phyloP scores from a whole-genome alignment of 2,888 invertebrate species.

The Drosophila testacea region DNA sequence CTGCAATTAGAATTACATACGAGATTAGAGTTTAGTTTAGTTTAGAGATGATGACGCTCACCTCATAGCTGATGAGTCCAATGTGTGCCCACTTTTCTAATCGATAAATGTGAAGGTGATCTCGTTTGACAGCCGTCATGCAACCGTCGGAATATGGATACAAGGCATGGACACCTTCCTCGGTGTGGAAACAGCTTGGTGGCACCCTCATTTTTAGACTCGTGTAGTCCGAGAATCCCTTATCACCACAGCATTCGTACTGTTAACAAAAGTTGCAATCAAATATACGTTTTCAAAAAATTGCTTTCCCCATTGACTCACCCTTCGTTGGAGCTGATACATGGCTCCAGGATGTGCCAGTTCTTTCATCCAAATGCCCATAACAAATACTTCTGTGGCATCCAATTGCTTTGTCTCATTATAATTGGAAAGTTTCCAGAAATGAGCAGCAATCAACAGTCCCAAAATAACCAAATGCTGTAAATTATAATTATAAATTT shows the following conservation, averaged over 20 bases:
- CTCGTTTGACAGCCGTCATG: conserved; percentile 61
- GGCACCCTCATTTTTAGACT: conserved; percentile 61
- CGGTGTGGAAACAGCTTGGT: conserved; percentile 65
- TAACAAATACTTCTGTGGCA: conserved; percentile 68
- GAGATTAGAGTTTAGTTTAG: no score
- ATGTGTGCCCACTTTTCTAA: conserved; percentile 73
- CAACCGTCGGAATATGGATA: conserved; percentile 76
- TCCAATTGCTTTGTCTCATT: conserved; percentile 66
- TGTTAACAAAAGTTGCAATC: conserved; percentile 13
- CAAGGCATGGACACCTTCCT: conserved; percentile 54
- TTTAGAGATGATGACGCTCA: background rate
- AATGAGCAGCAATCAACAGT: conserved; percentile 63
- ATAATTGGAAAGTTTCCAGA: conserved; percentile 74
- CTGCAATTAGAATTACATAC: conserved; percentile 45
- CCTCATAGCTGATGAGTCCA: conserved; percentile 76
- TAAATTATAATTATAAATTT: background rate
- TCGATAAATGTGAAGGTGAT: conserved; percentile 65
- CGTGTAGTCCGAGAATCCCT: conserved; percentile 69
- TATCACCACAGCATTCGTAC: conserved; percentile 80
- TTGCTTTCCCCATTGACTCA: no score
- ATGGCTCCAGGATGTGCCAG: conserved; percentile 70
- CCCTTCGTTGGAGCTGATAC: conserved; percentile 67
- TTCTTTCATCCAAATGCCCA: conserved; percentile 73
- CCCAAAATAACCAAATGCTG: conserved; percentile 72
- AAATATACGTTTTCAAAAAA: no score